Percentiles rank a stretch among this genome's conserved stretches.
Conservation (phyloP, 1,140 invertebrate species). For the Drusus annulatus region DNA sequence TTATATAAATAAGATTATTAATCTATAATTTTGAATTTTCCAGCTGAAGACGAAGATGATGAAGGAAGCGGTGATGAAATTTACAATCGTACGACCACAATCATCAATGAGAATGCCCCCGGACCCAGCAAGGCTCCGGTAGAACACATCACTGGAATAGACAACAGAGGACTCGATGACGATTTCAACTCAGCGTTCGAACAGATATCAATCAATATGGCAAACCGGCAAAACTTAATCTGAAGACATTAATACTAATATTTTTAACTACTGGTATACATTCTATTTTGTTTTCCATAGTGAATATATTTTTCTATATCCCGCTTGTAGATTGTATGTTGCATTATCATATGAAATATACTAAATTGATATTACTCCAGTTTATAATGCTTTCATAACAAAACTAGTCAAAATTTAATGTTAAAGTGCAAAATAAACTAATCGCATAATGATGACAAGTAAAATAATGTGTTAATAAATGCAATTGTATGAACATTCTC, state of each 20-base stretch:
- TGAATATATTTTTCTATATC: no score
- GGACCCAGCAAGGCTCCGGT: conserved; percentile 68
- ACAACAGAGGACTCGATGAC: conserved; percentile 70
- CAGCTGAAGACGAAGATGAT: conserved; percentile 68
- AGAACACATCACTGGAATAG: conserved; percentile 69
- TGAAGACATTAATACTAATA: conserved; percentile 14
- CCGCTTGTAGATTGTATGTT: neutral
- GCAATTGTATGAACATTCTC: neutral
- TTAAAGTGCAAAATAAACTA: neutral
- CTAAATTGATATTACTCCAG: no score
- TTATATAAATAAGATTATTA: neutral
- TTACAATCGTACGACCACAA: conserved; percentile 68
- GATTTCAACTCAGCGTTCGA: conserved; percentile 71
- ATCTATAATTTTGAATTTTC: neutral
- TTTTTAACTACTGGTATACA: no score
- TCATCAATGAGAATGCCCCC: conserved; percentile 61
- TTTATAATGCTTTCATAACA: no score
- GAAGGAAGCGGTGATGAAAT: conserved; percentile 68
- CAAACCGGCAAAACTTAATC: conserved; percentile 59
- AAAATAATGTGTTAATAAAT: conserved; percentile 2
- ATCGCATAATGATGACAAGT: neutral
- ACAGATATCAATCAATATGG: conserved; percentile 70
- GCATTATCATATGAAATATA: no score
- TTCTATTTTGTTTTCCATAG: no score
- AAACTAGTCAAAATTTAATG: no score